These are phyloP conservation scores for Operophtera brumata DNA, from an alignment of 2,888 invertebrate genomes.

Conservation along the genomic window DNA sequence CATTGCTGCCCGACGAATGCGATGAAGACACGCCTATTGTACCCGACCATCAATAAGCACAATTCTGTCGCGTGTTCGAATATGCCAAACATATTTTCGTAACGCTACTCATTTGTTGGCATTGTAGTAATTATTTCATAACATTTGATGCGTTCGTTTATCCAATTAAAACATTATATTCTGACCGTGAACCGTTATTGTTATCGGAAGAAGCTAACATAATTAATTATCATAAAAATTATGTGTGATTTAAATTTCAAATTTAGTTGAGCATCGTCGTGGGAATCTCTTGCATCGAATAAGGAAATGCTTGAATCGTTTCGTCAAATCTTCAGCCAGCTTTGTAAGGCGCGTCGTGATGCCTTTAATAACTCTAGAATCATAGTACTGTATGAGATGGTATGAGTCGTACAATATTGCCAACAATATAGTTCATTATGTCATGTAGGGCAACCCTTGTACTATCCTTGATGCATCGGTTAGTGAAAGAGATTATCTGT, in stretches of 20 bases:
- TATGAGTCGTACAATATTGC: slow-evolving; percentile 27
- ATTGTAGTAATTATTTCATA: slow-evolving; percentile 63
- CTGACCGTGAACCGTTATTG: slow-evolving; percentile 64
- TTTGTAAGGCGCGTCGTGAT: slow-evolving; percentile 42
- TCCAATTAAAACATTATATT: slow-evolving; percentile 60
- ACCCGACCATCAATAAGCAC: slow-evolving; percentile 36
- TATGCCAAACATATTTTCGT: slow-evolving; percentile 52
- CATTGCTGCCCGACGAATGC: slow-evolving; percentile 36
- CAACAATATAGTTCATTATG: slow-evolving; percentile 45
- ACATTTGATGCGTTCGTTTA: slow-evolving; percentile 53
- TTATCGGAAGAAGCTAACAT: slow-evolving; percentile 41
- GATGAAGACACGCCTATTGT: slow-evolving; percentile 23
- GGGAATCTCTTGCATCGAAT: slow-evolving; percentile 28
- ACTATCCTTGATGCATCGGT: slow-evolving; percentile 55
- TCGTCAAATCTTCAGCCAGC: slow-evolving; percentile 34
- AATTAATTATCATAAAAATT: slow-evolving; percentile 18
- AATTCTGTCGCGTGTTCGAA: slow-evolving; percentile 46
- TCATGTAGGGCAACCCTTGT: slow-evolving; percentile 52
- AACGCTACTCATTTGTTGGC: slow-evolving; percentile 49
- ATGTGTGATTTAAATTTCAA: slow-evolving; percentile 23
- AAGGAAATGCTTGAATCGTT: slow-evolving; percentile 34
- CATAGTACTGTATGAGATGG: not conserved
- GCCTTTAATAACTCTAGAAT: slow-evolving; percentile 33
- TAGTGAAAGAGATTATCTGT: slow-evolving; percentile 68
- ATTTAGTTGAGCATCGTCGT: slow-evolving; percentile 27